phyloP scores from a whole-genome alignment of 2,888 invertebrate genomes.

The Patella caerulea region DNA sequence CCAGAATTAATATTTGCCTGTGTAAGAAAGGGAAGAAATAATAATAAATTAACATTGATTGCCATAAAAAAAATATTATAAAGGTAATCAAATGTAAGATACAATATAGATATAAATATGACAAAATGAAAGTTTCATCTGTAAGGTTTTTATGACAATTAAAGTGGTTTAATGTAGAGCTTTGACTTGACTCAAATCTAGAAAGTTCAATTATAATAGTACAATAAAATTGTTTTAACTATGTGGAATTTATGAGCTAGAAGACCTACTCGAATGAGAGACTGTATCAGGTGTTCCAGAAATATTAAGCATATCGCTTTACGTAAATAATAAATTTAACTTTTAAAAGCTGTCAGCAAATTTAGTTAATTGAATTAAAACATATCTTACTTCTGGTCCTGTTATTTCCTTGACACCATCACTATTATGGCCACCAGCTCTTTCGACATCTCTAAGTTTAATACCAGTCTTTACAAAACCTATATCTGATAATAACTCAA shows the following conservation, averaged over 20 bases:
- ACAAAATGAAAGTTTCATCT: neutral
- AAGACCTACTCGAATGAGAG: too few relatives aligned
- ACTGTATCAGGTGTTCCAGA: too few relatives aligned
- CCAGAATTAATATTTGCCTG: slow-evolving; percentile 65
- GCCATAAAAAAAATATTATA: neutral
- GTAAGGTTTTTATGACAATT: neutral
- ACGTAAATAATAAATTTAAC: too few relatives aligned
- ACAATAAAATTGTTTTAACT: too few relatives aligned
- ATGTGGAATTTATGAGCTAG: too few relatives aligned
- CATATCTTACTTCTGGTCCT: slow-evolving; percentile 57
- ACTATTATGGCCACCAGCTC: slow-evolving; percentile 47
- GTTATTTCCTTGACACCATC: slow-evolving; percentile 63
- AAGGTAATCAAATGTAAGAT: neutral
- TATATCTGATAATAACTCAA: slow-evolving; percentile 81
- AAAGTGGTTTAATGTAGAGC: too few relatives aligned
- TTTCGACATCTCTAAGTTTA: slow-evolving; percentile 53
- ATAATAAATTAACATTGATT: neutral
- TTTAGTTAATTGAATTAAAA: too few relatives aligned
- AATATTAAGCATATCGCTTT: neutral
- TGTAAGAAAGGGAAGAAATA: slow-evolving; percentile 18
- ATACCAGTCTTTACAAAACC: slow-evolving; percentile 78
- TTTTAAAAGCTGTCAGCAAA: too few relatives aligned
- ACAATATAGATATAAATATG: neutral
- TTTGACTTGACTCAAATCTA: too few relatives aligned
- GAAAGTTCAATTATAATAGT: too few relatives aligned